These are phyloP conservation scores for Lycia hirtaria DNA, from an alignment of 2,888 invertebrate genomes.

Conservation along the genomic window DNA sequence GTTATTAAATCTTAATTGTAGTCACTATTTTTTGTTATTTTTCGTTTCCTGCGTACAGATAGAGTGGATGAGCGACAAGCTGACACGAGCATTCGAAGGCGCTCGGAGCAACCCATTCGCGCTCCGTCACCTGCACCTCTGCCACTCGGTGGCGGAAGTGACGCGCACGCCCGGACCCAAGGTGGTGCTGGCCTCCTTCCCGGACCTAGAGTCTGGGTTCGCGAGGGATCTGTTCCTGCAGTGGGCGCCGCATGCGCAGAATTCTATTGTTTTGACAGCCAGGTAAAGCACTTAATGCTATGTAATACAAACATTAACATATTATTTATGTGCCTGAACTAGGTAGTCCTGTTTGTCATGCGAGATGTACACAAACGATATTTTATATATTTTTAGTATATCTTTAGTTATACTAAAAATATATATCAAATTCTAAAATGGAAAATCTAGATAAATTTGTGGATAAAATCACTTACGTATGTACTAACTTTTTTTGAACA, in stretches of 20 bases:
- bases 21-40: not conserved
- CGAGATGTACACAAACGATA: too few relatives aligned
- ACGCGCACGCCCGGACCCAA: slow-evolving; percentile 89
- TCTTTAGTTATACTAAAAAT: too few relatives aligned
- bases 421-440: too few relatives aligned
- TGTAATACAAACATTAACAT: not conserved
- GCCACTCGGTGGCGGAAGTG: slow-evolving; percentile 96
- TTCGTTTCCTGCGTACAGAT: slow-evolving; percentile 84
- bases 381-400: too few relatives aligned
- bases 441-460: too few relatives aligned
- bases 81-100: slow-evolving; percentile 96
- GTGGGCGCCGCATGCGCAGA: slow-evolving; percentile 96
- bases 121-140: slow-evolving; percentile 96
- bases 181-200: slow-evolving; percentile 97
- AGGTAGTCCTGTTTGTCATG: too few relatives aligned
- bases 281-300: slow-evolving; percentile 70
- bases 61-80: slow-evolving; percentile 99
- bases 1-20: too few relatives aligned
- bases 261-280: slow-evolving; percentile 97
- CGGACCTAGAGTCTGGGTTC: slow-evolving; percentile 98
- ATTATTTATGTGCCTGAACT: not conserved
- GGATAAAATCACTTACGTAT: too few relatives aligned
- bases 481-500: too few relatives aligned
- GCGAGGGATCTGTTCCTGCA: slow-evolving; percentile 96
- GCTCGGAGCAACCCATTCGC: slow-evolving; percentile 98